A percentile compares a stretch with the other conserved stretches of the same genome.
These are phyloP conservation scores for Pseudorhombus dupliciocellatus DNA, from an alignment of 2,113 vertebrate genomes.

Conservation along the genomic window DNA sequence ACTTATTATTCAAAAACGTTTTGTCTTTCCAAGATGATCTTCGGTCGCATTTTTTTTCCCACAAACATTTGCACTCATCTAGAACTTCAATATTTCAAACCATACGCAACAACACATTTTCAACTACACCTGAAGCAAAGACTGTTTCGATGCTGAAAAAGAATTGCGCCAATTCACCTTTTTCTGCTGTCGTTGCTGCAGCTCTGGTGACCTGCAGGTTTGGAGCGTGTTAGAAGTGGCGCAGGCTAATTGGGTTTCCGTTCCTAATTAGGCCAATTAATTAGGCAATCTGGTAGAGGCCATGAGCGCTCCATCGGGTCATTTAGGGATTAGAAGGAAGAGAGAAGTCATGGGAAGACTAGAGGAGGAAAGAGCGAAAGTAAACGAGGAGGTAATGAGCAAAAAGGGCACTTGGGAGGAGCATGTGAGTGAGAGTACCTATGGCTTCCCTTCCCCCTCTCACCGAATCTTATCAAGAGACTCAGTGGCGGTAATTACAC, in stretches of 20 bases:
- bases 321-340: slow-evolving; percentile 64
- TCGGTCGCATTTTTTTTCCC: no score
- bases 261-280: slow-evolving; percentile 78
- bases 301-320: slow-evolving; percentile 57
- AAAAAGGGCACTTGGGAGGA: slow-evolving; percentile 30
- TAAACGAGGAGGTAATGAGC: slow-evolving; percentile 19
- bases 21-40: no score
- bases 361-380: slow-evolving; percentile 27
- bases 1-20: no score
- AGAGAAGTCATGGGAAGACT: slow-evolving; percentile 51
- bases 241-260: slow-evolving; percentile 67
- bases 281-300: slow-evolving; percentile 69
- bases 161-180: slow-evolving; percentile 18
- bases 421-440: slow-evolving; percentile 9
- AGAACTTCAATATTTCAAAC: no score
- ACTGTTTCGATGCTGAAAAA: neutral
- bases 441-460: slow-evolving; percentile 4
- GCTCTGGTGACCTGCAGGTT: slow-evolving; percentile 46
- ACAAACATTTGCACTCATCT: no score
- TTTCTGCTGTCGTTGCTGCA: slow-evolving; percentile 22
- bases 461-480: slow-evolving; percentile 46
- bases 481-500: slow-evolving; percentile 55
- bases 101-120: slow-evolving; percentile 1
- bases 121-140: slow-evolving; percentile 17
- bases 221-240: slow-evolving; percentile 37